Conservation (phyloP, 2,797 vertebrate genomes). For the Neoniphon sammara region DNA sequence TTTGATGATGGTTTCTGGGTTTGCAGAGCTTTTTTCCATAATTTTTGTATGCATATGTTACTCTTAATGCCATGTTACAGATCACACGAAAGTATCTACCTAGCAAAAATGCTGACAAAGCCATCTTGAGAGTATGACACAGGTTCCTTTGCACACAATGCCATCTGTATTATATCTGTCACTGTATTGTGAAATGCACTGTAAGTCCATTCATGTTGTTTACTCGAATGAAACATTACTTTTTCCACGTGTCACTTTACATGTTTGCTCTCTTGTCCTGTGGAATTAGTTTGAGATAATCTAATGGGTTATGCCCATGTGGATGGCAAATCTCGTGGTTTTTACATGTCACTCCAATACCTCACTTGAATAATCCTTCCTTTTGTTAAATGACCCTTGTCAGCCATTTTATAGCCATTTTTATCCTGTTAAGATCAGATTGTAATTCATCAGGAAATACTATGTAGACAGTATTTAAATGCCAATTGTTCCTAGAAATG, state of each 20-base stretch:
- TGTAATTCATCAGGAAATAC: slow-evolving; percentile 73
- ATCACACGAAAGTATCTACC: slow-evolving; percentile 65
- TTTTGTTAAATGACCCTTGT: slow-evolving; percentile 67
- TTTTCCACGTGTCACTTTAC: slow-evolving; percentile 73
- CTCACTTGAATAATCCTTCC: slow-evolving; percentile 74
- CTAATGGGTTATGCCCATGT: slow-evolving; percentile 48
- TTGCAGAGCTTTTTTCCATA: slow-evolving; percentile 28
- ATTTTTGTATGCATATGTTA: slow-evolving; percentile 64
- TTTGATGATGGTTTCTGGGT: slow-evolving; percentile 28
- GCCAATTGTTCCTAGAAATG: slow-evolving; percentile 76
- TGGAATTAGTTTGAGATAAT: slow-evolving; percentile 38
- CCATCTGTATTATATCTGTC: slow-evolving; percentile 77
- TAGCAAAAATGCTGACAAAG: slow-evolving; percentile 70
- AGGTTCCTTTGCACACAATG: slow-evolving; percentile 71
- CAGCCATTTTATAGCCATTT: slow-evolving; percentile 76
- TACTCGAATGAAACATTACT: slow-evolving; percentile 63
- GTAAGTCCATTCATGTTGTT: slow-evolving; percentile 64
- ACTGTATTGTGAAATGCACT: slow-evolving; percentile 71
- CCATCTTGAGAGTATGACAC: slow-evolving; percentile 71
- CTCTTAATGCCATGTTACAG: slow-evolving; percentile 52
- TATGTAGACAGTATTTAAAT: slow-evolving; percentile 75
- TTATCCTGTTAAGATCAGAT: slow-evolving; percentile 69
- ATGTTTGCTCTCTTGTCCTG: slow-evolving; percentile 44
- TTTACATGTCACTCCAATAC: slow-evolving; percentile 70
- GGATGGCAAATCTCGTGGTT: slow-evolving; percentile 37